phyloP scores from a whole-genome alignment of 2,797 vertebrate species.

The Enteromius anoplus region DNA sequence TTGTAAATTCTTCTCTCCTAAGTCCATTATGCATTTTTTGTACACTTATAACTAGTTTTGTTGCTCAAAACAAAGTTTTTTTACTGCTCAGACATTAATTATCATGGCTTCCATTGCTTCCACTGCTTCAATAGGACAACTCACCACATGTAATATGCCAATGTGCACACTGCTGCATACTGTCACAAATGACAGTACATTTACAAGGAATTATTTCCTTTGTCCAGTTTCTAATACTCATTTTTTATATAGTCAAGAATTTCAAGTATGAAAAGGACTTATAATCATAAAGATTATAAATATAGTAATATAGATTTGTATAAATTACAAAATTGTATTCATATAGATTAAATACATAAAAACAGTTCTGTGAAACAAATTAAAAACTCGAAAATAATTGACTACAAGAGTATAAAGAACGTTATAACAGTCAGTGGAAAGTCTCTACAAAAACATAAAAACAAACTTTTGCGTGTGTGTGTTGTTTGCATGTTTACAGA shows the following conservation, averaged over 20 bases:
- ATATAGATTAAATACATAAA: background rate
- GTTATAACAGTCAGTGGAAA: background rate
- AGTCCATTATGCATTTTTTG: background rate
- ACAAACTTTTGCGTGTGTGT: background rate
- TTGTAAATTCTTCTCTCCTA: background rate
- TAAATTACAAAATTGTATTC: background rate
- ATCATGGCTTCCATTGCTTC: background rate
- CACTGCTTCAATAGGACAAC: background rate
- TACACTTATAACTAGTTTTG: background rate
- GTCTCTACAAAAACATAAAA: background rate
- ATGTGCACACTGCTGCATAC: background rate
- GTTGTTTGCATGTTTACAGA: constrained; percentile 25
- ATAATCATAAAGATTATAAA: background rate
- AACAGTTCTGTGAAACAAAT: background rate
- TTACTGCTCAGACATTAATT: background rate
- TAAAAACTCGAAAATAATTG: background rate
- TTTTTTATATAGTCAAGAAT: background rate
- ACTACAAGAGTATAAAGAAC: background rate
- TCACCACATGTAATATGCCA: background rate
- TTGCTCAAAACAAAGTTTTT: background rate
- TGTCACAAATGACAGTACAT: background rate
- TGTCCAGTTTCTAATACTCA: too few relatives aligned
- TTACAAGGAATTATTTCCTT: background rate
- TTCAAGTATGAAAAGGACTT: too few relatives aligned
- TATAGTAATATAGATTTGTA: background rate